Evolutionary conservation across 2,888 invertebrate genomes (phyloP).

Genomic region (Phyllotreta striolata): DNA sequence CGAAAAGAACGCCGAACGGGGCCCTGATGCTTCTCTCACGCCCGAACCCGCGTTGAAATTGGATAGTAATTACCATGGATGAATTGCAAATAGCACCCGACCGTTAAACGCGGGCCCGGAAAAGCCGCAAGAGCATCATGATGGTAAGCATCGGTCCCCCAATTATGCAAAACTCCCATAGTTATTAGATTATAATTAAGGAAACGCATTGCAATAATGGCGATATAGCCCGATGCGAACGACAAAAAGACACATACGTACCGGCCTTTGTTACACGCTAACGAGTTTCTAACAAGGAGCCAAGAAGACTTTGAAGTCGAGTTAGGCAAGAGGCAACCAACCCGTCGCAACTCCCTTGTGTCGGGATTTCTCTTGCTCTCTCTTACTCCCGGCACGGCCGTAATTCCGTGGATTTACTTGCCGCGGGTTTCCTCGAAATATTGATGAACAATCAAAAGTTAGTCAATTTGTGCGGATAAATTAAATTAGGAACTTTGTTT

Average conservation of each 20-base stretch:
- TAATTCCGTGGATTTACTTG: constrained; percentile 21
- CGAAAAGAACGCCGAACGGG: constrained; percentile 22
- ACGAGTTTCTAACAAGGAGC: constrained; percentile 48
- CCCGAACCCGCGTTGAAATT: constrained; percentile 18
- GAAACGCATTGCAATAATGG: constrained; percentile 50
- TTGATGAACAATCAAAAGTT: constrained; percentile 32
- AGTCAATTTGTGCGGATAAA: constrained; percentile 30
- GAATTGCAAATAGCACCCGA: constrained; percentile 41
- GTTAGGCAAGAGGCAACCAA: constrained; percentile 30
- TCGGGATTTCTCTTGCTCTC: neutral
- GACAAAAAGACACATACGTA: constrained; percentile 41
- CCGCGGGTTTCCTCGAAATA: constrained; percentile 28
- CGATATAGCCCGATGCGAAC: constrained; percentile 44
- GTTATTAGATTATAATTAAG: constrained; percentile 53
- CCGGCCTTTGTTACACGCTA: constrained; percentile 41
- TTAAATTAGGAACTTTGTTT: constrained; percentile 30
- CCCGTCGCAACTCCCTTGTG: constrained; percentile 12
- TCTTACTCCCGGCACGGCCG: constrained; percentile 10
- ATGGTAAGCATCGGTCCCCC: constrained; percentile 42
- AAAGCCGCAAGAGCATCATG: constrained; percentile 41
- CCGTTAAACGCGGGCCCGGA: constrained; percentile 25
- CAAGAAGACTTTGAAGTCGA: constrained; percentile 42
- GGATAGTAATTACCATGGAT: constrained; percentile 31
- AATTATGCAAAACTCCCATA: constrained; percentile 48
- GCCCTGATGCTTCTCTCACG: no score